A percentile compares a stretch with the other conserved stretches of the same genome.
These are phyloP conservation scores for Drosophila subobscura DNA, from an alignment of 1,140 invertebrate genomes.

Conservation along the genomic window DNA sequence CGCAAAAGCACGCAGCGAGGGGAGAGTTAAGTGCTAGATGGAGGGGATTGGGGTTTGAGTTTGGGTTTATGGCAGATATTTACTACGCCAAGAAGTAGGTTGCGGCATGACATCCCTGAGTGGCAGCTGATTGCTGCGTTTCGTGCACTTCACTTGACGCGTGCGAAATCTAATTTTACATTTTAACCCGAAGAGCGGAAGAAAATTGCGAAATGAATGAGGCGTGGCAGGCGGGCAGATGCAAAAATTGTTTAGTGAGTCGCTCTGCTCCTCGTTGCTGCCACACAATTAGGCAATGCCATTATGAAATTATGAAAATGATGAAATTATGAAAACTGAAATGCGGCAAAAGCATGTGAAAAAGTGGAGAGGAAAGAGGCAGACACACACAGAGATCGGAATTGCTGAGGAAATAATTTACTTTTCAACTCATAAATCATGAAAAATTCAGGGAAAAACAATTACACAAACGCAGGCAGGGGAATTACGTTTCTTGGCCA, in stretches of 20 bases:
- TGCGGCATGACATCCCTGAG: background rate
- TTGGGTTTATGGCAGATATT: too few species aligned
- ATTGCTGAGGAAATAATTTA: conserved; percentile 8
- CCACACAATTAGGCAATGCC: conserved; percentile 52
- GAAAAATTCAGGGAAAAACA: conserved; percentile 10
- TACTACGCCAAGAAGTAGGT: background rate
- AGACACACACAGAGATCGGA: background rate
- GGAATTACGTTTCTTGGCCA: too few species aligned
- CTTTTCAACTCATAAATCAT: too few species aligned
- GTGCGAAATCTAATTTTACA: conserved; percentile 58
- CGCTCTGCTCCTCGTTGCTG: conserved; percentile 1
- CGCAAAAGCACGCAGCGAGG: conserved; percentile 34
- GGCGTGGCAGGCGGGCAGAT: background rate
- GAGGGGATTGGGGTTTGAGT: too few species aligned
- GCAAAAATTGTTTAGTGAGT: background rate
- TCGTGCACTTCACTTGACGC: conserved; percentile 26
- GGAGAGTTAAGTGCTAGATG: conserved; percentile 12
- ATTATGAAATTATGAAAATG: conserved; percentile 75
- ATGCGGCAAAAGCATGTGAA: conserved; percentile 26
- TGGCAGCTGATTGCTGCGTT: conserved; percentile 18
- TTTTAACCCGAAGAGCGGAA: conserved; percentile 15
- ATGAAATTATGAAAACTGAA: conserved; percentile 49
- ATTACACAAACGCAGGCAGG: too few species aligned
- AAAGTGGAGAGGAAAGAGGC: conserved; percentile 11
- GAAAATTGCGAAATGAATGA: conserved; percentile 15